Evolutionary conservation across 2,888 invertebrate species (phyloP).

Genomic region (Aleiodes leptofemur): DNA sequence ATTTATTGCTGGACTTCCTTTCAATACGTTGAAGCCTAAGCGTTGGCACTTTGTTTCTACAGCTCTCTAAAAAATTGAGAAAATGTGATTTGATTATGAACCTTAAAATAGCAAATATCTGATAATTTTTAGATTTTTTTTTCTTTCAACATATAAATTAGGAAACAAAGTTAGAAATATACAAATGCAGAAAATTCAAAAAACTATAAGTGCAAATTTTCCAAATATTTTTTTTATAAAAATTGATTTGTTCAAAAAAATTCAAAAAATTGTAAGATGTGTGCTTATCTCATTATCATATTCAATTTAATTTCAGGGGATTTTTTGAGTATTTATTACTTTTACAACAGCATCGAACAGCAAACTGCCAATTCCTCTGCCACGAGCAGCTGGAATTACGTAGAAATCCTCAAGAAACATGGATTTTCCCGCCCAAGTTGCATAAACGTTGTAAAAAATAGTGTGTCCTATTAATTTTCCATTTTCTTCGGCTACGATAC

Average conservation of each 20-base stretch:
- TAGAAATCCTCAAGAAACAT: conserved; percentile 92
- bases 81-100: conserved; percentile 1
- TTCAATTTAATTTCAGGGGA: background rate
- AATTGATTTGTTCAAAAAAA: no score
- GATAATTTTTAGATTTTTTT: no score
- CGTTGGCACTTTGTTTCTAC: conserved; percentile 77
- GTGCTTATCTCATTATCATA: background rate
- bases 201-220: no score
- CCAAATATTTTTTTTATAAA: no score
- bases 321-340: conserved; percentile 73
- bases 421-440: conserved; percentile 89
- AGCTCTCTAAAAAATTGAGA: conserved; percentile 66
- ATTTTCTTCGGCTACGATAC: conserved; percentile 81
- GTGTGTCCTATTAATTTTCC: conserved; percentile 83
- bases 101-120: no score
- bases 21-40: conserved; percentile 87
- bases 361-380: conserved; percentile 81
- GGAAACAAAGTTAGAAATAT: no score
- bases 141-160: no score
- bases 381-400: conserved; percentile 81
- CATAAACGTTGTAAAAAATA: conserved; percentile 88
- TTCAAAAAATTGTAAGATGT: no score
- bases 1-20: conserved; percentile 88
- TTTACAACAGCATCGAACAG: conserved; percentile 83
- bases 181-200: no score